phyloP scores from a whole-genome alignment of 2,888 invertebrate species.

The Crocallis elinguaria region DNA sequence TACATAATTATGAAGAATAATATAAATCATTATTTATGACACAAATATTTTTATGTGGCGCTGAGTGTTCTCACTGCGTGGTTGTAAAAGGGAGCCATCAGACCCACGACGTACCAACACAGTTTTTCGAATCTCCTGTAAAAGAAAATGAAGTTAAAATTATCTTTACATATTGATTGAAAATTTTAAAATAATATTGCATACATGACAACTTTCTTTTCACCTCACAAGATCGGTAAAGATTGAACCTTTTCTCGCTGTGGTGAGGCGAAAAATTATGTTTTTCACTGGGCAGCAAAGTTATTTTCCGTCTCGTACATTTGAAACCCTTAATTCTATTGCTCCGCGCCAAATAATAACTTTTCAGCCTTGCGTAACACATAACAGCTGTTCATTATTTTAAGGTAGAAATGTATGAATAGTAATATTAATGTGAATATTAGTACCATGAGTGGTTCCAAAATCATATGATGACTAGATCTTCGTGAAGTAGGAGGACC shows the following conservation, averaged over 20 bases:
- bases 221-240: not conserved
- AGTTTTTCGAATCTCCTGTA: conserved; percentile 70
- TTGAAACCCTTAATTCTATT: too few species aligned
- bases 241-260: too few species aligned
- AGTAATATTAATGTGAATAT: not conserved
- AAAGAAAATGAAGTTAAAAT: conserved; percentile 26
- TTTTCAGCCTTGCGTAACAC: too few species aligned
- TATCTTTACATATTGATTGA: too few species aligned
- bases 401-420: too few species aligned
- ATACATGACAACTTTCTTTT: not conserved
- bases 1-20: too few species aligned
- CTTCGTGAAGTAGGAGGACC: conserved; percentile 75
- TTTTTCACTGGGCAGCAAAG: too few species aligned
- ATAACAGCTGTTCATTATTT: too few species aligned
- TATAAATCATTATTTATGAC: conserved; percentile 53
- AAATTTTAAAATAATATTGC: too few species aligned
- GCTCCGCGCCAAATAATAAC: too few species aligned
- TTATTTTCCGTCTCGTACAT: too few species aligned
- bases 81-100: conserved; percentile 73
- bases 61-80: conserved; percentile 56
- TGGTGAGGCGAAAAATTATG: too few species aligned
- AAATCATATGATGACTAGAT: conserved; percentile 73
- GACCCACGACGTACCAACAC: conserved; percentile 74
- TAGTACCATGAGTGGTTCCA: conserved; percentile 71
- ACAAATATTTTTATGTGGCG: conserved; percentile 76